Evolutionary conservation across 2,888 invertebrate genomes (phyloP).

Genomic region (Itoplectis maculator): DNA sequence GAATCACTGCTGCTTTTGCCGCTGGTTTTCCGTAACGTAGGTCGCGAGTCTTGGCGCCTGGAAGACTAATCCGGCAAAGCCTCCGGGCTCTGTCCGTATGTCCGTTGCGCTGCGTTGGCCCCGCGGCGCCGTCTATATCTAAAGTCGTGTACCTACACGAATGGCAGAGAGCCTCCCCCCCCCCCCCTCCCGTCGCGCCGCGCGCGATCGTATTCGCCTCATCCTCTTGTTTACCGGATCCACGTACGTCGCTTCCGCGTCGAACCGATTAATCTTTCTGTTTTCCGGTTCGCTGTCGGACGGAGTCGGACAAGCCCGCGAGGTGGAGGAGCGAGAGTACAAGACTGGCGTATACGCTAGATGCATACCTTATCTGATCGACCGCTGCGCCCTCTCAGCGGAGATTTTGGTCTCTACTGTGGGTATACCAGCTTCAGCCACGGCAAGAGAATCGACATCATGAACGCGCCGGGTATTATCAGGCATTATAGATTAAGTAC

Average conservation of each 20-base stretch:
- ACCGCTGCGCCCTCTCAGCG: too few relatives aligned
- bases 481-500: too few relatives aligned
- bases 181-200: too few relatives aligned
- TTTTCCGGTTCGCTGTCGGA: constrained; percentile 35
- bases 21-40: constrained; percentile 24
- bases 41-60: constrained; percentile 25
- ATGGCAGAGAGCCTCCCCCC: background rate
- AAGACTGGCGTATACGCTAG: too few relatives aligned
- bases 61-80: constrained; percentile 47
- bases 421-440: too few relatives aligned
- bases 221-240: constrained; percentile 44
- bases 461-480: too few relatives aligned
- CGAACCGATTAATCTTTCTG: constrained; percentile 54
- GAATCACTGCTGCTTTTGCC: background rate
- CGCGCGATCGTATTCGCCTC: constrained; percentile 18
- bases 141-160: constrained; percentile 6
- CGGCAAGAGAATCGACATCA: too few relatives aligned
- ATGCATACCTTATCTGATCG: too few relatives aligned
- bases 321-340: constrained; percentile 4
- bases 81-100: constrained; percentile 18
- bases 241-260: constrained; percentile 37
- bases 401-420: too few relatives aligned
- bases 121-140: background rate
- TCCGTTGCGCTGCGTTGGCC: too few relatives aligned
- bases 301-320: constrained; percentile 33